Evolutionary conservation across 2,888 invertebrate species (phyloP).

Genomic region (Cerceris rybyensis): DNA sequence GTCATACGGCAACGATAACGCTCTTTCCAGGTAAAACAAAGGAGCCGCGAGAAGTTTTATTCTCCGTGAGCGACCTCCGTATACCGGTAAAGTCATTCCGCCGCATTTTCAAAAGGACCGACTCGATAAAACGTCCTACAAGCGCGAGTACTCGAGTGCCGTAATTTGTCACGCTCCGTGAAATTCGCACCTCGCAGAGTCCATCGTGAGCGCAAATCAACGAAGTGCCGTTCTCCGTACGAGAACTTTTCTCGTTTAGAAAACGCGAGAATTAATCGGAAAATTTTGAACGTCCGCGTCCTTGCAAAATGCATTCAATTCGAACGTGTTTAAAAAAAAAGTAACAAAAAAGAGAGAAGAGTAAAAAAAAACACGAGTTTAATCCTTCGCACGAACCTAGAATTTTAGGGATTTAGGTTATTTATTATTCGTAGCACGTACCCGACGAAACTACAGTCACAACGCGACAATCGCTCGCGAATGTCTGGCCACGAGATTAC

Average conservation of each 20-base stretch:
- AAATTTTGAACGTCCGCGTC: too few species aligned
- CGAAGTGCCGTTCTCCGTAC: too few species aligned
- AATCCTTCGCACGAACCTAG: neutral
- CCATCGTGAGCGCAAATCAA: too few species aligned
- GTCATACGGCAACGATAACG: conserved; percentile 11
- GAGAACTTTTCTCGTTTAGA: too few species aligned
- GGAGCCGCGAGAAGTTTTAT: conserved; percentile 3
- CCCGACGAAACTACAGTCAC: neutral
- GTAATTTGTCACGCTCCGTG: conserved; percentile 4
- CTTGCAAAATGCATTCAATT: too few species aligned
- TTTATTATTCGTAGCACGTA: neutral
- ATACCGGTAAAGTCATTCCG: conserved; percentile 6
- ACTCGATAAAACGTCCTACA: conserved; percentile 3
- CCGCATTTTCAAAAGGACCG: neutral
- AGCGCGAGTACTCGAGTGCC: neutral
- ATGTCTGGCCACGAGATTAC: neutral
- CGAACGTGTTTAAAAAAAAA: neutral
- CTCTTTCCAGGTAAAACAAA: conserved; percentile 12
- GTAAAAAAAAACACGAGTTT: neutral
- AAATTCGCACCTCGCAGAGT: neutral
- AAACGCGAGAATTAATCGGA: too few species aligned
- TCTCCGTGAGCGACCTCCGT: conserved; percentile 5
- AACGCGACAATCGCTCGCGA: neutral
- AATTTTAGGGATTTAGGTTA: neutral
- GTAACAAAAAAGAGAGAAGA: neutral